Base-by-base conservation (phyloP, 2,113 vertebrate genomes). In the Prionailurus bengalensis region DNA sequence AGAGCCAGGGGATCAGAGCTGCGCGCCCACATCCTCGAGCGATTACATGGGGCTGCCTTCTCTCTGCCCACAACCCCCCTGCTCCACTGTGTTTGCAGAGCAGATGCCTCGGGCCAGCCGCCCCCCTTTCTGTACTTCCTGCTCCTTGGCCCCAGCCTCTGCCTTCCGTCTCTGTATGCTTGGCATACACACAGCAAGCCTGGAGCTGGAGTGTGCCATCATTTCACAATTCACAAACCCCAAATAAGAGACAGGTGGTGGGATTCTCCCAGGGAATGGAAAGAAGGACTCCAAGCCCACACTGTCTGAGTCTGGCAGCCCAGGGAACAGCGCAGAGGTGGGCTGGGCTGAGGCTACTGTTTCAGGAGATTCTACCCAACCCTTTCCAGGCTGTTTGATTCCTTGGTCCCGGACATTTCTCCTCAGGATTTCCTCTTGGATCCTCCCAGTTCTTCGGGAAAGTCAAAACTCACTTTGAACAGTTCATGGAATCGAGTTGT, bases 221-320 rank as follows among this genome's bases (percentile, higher is more conserved):
- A 63, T 89, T 96, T 93, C 87, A 97, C 55, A 93, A 89, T 89
- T 97, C n/a, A 70, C 63, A 95, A 97, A 51, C 36, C 48, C 87
- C 83, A 97, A 95, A 95, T 88, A 92, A 96, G 86, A 97, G 90
- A 86, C 90, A 96, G 90, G 89, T 79, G 61, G 45, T 58, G 21
- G 78, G 73, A 85, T 95, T 96, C 58, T 81, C 74, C 51, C 39
- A 21, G 39, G 17, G 45, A 91, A 93, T 71, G 68, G 65, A 71
- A 89, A 80, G 45, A 85, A 73, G 68, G 68, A 27, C 5, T 36
- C 65, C 23, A 66, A 70, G 53, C 78, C 71, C 71, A 89, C 4
- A 8, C 84, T 0, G 15, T 65, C 74, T 86, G 95, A 94, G 31
- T 92, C 79, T 80, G 68, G 7, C 63, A 91, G 29, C n/a, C 12